These are phyloP conservation scores for Caenorhabditis virilis DNA, from an alignment of 2,888 invertebrate genomes.

Conservation along the genomic window DNA sequence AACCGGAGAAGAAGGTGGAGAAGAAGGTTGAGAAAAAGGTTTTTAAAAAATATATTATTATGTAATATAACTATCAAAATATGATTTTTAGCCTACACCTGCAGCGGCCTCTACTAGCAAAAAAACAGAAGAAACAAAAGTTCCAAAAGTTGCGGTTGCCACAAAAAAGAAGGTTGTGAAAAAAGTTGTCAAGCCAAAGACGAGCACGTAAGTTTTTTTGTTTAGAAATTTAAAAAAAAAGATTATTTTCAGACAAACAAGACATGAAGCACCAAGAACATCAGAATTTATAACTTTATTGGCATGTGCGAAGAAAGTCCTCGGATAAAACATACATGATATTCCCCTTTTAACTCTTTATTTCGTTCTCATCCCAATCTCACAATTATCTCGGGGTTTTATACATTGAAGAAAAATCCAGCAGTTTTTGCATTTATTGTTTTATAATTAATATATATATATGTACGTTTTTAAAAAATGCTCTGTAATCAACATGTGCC, in stretches of 20 bases:
- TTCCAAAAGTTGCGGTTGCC: background rate
- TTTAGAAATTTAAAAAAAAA: background rate
- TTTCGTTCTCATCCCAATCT: conserved; percentile 5
- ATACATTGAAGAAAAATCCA: too few species aligned
- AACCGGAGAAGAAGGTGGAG: conserved; percentile 3
- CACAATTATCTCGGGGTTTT: background rate
- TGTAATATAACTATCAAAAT: too few species aligned
- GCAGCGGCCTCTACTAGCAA: too few species aligned
- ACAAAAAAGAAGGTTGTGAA: background rate
- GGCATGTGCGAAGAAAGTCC: conserved; percentile 46
- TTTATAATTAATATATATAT: too few species aligned
- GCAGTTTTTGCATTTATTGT: background rate
- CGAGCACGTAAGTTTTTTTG: background rate
- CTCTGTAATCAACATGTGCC: too few species aligned
- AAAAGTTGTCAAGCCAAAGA: background rate
- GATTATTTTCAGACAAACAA: background rate
- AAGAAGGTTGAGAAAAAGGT: conserved; percentile 24
- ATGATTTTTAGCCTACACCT: too few species aligned
- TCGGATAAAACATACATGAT: conserved; percentile 15
- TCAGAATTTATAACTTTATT: conserved; percentile 44
- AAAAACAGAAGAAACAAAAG: too few species aligned
- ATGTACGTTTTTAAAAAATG: background rate
- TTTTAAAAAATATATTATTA: conserved; percentile 7
- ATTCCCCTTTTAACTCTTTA: background rate
- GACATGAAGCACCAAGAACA: conserved; percentile 4